Percentiles rank a stretch among this genome's conserved stretches.
These are phyloP conservation scores for Autographa gamma DNA, from an alignment of 2,888 invertebrate genomes.

Conservation along the genomic window DNA sequence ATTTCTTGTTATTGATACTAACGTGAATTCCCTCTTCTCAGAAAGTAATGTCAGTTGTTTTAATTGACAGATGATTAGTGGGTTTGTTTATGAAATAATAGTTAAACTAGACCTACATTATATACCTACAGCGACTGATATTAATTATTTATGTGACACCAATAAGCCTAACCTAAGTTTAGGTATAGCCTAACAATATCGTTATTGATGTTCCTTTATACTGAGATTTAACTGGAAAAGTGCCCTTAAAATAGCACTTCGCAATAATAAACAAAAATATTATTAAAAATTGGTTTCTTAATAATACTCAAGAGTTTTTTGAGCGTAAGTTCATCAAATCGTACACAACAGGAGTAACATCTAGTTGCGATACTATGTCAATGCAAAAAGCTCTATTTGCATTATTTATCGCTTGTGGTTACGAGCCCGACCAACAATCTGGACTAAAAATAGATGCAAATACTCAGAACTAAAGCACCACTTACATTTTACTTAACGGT, in stretches of 20 bases:
- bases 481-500: slow-evolving; percentile 64
- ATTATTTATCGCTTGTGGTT: slow-evolving; percentile 77
- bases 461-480: slow-evolving; percentile 68
- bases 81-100: slow-evolving; percentile 5
- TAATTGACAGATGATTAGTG: background rate
- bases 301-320: background rate
- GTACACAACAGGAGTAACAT: slow-evolving; percentile 50
- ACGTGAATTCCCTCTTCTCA: slow-evolving; percentile 18
- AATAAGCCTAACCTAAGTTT: no score
- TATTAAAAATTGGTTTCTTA: no score
- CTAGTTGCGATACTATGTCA: slow-evolving; percentile 64
- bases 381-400: slow-evolving; percentile 72
- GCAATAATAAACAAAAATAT: no score
- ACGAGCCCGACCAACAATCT: slow-evolving; percentile 76
- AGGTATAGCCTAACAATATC: no score
- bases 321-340: slow-evolving; percentile 29
- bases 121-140: background rate
- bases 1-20: slow-evolving; percentile 25
- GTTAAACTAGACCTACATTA: background rate
- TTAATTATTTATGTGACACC: background rate
- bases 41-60: slow-evolving; percentile 40
- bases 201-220: no score
- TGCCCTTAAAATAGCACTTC: no score
- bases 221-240: no score
- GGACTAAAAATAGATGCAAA: slow-evolving; percentile 78